Evolutionary conservation across 2,797 vertebrate genomes (phyloP).

Genomic region (Ispidina picta): DNA sequence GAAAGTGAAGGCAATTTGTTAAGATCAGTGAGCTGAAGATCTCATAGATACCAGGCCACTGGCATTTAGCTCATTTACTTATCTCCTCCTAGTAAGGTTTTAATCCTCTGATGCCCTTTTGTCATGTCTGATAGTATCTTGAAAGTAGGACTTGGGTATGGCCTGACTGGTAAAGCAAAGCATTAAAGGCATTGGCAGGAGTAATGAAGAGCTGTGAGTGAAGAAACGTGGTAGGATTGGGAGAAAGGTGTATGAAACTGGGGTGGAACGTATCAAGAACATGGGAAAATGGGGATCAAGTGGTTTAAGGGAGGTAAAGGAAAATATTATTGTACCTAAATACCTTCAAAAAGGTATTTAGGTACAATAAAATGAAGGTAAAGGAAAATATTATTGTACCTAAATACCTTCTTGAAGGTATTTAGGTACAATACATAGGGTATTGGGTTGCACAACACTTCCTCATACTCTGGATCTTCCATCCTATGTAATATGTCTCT

Average conservation of each 20-base stretch:
- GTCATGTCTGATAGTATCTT: not conserved
- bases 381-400: not conserved
- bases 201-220: not conserved
- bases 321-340: not conserved
- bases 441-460: not conserved
- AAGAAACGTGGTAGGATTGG: not conserved
- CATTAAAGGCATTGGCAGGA: not conserved
- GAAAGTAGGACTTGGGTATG: not conserved
- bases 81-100: not conserved
- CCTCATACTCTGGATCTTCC: not conserved
- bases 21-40: not conserved
- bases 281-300: not conserved
- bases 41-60: not conserved
- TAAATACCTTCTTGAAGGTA: too few species aligned
- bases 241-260: not conserved
- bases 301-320: not conserved
- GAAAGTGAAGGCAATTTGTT: not conserved
- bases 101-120: conserved; percentile 19
- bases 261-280: not conserved
- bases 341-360: too few species aligned
- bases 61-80: not conserved
- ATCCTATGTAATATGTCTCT: not conserved
- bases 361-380: too few species aligned
- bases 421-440: too few species aligned
- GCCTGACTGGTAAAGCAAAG: not conserved